Percentiles rank a stretch among this genome's conserved stretches.
phyloP scores from a whole-genome alignment of 1,140 invertebrate genomes.

The Metopolophium dirhodum region DNA sequence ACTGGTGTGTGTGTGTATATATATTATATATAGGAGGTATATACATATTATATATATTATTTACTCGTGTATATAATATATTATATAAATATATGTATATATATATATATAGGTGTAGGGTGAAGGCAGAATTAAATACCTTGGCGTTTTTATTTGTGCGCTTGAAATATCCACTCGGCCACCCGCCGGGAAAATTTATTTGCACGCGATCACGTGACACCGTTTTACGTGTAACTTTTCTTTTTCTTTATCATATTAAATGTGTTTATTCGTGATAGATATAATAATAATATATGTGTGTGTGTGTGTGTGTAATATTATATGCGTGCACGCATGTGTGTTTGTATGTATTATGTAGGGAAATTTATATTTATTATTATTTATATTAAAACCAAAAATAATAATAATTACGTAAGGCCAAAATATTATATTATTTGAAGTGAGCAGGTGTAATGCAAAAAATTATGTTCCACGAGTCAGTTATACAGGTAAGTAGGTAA shows the following conservation, averaged over 20 bases:
- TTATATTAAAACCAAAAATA: background rate
- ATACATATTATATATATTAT: background rate
- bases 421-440: background rate
- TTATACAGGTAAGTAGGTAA: background rate
- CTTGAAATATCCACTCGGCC: background rate
- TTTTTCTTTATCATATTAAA: slow-evolving; percentile 20
- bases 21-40: background rate
- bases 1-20: background rate
- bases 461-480: background rate
- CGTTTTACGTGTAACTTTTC: background rate
- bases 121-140: slow-evolving; percentile 37
- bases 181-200: background rate
- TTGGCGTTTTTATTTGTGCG: slow-evolving; percentile 27
- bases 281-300: background rate
- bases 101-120: background rate
- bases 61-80: background rate
- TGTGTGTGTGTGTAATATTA: background rate
- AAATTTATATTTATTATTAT: background rate
- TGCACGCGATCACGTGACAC: slow-evolving; percentile 41
- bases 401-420: background rate
- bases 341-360: background rate
- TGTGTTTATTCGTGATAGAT: slow-evolving; percentile 24
- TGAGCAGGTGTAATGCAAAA: background rate
- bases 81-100: background rate
- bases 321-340: background rate